Evolutionary conservation across 2,113 vertebrate species (phyloP).

Genomic region (Puntigrus tetrazona): DNA sequence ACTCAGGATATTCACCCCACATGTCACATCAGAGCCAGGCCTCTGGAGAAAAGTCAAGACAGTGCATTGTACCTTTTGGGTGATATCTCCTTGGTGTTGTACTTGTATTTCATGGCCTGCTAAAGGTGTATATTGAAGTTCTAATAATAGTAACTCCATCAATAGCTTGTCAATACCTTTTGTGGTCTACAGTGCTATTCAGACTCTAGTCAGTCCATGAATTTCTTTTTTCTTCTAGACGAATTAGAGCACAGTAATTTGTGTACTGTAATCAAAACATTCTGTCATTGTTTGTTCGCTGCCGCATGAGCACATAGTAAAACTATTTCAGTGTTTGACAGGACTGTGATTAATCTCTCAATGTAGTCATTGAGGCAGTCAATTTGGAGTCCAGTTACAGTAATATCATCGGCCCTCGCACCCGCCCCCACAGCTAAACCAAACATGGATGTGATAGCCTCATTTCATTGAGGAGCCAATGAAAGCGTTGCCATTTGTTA

Average conservation of each 20-base stretch:
- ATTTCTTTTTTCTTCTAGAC: background rate
- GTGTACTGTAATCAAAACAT: constrained; percentile 27
- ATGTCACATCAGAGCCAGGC: background rate
- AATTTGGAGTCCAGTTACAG: constrained; percentile 24
- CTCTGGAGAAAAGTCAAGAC: background rate
- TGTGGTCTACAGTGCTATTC: background rate
- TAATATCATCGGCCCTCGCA: constrained; percentile 16
- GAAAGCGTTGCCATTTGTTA: constrained; percentile 21
- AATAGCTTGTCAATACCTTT: background rate
- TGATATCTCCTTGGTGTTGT: background rate
- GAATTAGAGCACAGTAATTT: background rate
- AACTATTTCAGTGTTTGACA: constrained; percentile 12
- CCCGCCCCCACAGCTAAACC: background rate
- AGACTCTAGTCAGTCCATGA: background rate
- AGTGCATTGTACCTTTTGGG: background rate
- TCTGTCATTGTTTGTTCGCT: background rate
- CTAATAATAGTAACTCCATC: background rate
- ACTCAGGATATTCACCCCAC: constrained; percentile 21
- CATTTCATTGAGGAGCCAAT: constrained; percentile 15
- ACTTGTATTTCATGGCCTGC: background rate
- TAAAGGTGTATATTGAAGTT: background rate
- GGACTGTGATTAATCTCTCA: constrained; percentile 15
- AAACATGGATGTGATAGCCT: constrained; percentile 20
- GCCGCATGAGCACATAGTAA: background rate
- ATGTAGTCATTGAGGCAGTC: constrained; percentile 36